A percentile compares a stretch with the other conserved stretches of the same genome.
phyloP scores from a whole-genome alignment of 2,113 vertebrate genomes.

The Proteles cristata region DNA sequence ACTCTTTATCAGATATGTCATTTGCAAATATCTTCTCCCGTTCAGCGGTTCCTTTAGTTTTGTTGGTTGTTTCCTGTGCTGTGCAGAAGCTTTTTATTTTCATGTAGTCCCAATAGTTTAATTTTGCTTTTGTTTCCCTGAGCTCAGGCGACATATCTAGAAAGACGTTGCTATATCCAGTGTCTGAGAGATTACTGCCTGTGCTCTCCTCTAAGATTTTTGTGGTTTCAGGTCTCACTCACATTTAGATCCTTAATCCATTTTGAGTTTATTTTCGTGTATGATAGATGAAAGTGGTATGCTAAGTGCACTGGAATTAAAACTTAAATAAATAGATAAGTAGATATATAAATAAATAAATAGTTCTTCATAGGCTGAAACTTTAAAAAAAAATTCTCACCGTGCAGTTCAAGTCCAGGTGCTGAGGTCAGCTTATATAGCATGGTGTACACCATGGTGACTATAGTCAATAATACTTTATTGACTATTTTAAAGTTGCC shows the following conservation, averaged over 20 bases:
- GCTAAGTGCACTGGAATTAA: not conserved
- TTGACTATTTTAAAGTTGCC: not conserved
- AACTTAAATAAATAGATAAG: not conserved
- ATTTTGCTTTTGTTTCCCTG: not conserved
- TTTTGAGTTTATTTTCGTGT: not conserved
- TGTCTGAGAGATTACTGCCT: not conserved
- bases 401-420: slow-evolving; percentile 81
- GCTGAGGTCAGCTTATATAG: slow-evolving; percentile 89
- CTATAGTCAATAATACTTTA: not conserved
- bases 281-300: not conserved
- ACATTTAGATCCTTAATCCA: not conserved
- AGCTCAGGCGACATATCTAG: not conserved
- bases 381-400: slow-evolving; percentile 81
- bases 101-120: not conserved
- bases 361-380: slow-evolving; percentile 82
- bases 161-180: not conserved
- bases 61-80: not conserved
- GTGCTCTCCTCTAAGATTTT: not conserved
- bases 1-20: not conserved
- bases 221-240: not conserved
- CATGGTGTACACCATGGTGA: not conserved
- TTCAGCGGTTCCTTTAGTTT: not conserved
- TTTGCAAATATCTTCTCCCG: not conserved
- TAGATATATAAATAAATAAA: not conserved
- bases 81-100: not conserved